Percentiles rank a stretch among this genome's conserved stretches.
These are phyloP conservation scores for Lophochroa leadbeateri DNA, from an alignment of 2,113 vertebrate genomes.

Conservation along the genomic window DNA sequence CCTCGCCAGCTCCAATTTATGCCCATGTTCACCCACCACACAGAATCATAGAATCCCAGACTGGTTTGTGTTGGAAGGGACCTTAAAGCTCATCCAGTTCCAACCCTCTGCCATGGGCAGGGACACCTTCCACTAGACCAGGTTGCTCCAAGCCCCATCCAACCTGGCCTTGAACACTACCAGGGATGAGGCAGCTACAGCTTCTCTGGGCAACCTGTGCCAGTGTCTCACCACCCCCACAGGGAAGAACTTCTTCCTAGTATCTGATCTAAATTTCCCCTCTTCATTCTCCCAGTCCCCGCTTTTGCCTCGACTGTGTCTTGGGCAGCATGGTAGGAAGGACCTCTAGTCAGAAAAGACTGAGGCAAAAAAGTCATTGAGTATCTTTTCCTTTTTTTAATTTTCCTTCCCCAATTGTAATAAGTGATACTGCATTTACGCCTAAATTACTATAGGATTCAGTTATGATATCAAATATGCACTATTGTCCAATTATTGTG, in stretches of 20 bases:
- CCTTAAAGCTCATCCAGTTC: neutral
- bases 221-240: neutral
- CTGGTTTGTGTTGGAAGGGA: neutral
- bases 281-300: neutral
- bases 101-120: neutral
- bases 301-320: neutral
- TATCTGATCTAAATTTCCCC: neutral
- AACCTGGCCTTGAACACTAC: neutral
- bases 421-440: neutral
- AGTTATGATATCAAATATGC: neutral
- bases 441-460: neutral
- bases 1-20: neutral
- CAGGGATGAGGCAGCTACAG: neutral
- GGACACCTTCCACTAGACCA: neutral
- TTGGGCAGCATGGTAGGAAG: neutral
- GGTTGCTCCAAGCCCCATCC: neutral
- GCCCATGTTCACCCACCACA: neutral
- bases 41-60: neutral
- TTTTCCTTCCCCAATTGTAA: accelerated
- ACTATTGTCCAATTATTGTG: neutral
- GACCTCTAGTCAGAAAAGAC: neutral
- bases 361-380: neutral
- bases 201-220: too few relatives aligned
- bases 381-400: neutral
- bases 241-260: neutral